Conservation (phyloP, 2,113 vertebrate genomes). For the Buteo buteo region DNA sequence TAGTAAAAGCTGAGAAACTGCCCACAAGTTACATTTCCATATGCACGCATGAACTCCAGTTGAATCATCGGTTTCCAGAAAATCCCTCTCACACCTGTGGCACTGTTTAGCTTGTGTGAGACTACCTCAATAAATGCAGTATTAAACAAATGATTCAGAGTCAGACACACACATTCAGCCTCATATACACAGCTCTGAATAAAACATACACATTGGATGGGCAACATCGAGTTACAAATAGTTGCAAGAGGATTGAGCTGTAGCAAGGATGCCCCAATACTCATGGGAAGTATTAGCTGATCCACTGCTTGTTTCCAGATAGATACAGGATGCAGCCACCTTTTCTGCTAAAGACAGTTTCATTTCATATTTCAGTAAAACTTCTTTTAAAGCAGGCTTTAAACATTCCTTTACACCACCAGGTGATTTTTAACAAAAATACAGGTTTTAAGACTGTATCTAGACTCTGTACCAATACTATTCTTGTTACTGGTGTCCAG, state of each 20-base stretch:
- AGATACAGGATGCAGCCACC: background rate
- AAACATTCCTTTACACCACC: background rate
- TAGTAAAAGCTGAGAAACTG: background rate
- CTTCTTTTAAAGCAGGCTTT: background rate
- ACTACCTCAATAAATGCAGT: background rate
- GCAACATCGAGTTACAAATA: background rate
- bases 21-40: background rate
- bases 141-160: background rate
- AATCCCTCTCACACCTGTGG: background rate
- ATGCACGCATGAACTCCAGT: rapidly evolving
- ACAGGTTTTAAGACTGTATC: background rate
- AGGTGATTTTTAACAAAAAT: background rate
- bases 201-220: background rate
- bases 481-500: background rate
- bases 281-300: background rate
- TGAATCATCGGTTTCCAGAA: background rate
- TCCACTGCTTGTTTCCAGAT: background rate
- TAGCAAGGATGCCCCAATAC: background rate
- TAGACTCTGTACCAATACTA: background rate
- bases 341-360: background rate
- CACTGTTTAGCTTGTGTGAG: background rate
- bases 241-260: background rate
- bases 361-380: background rate
- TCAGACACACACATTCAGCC: background rate
- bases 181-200: background rate